Base-by-base conservation (phyloP, 2,888 invertebrate species). In the Drosophila acutilabella region DNA sequence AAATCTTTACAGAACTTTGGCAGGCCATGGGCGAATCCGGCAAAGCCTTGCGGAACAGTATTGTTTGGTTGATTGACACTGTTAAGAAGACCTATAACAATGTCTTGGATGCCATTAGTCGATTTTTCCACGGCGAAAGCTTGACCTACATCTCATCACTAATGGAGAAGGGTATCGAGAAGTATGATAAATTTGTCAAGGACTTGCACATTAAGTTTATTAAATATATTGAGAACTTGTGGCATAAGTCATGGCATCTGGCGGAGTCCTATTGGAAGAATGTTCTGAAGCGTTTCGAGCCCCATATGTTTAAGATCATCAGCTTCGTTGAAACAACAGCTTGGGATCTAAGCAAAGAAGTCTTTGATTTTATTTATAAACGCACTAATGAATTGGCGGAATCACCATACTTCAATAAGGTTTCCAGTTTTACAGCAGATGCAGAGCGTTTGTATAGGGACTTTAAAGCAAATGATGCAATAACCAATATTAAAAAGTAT, bases 1-100 rank as follows among this genome's bases (percentile, higher is more conserved):
- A 95, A 50, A 96, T 97, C 23, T 93, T 97, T 0, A 95, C 95
- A 51, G 97, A 97, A 91, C 94, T 97, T 88, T 96, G 96, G 96
- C 96, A 96, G 5, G 95, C 96, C 80, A 96, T 97, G 96, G 97
- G 97, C 0, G 96, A 96, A 58, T 96, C 97, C 0, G 96, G 96
- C 8, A 94, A 95, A 76, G 96, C 96, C 0, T 94, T 97, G 18
- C 95, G 96, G 50, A 95, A 96, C 74, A 96, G 96, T 75, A 93
- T 97, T 10, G 92, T 95, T 0, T 96, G 95, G 94, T 94, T 96
- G 0, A 95, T 96, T 0, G 91, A 92, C 10, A 82, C 94, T 67
- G 93, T 96, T 0, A 96, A 96, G 89, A 93, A 92, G 44, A 95
- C 95, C 0, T 96, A 96, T 84, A 93, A 95, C 23, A 96, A 95